Percentiles rank a stretch among this genome's conserved stretches.
These are phyloP conservation scores for Dermochelys coriacea DNA, from an alignment of 2,797 vertebrate species.

Conservation along the genomic window DNA sequence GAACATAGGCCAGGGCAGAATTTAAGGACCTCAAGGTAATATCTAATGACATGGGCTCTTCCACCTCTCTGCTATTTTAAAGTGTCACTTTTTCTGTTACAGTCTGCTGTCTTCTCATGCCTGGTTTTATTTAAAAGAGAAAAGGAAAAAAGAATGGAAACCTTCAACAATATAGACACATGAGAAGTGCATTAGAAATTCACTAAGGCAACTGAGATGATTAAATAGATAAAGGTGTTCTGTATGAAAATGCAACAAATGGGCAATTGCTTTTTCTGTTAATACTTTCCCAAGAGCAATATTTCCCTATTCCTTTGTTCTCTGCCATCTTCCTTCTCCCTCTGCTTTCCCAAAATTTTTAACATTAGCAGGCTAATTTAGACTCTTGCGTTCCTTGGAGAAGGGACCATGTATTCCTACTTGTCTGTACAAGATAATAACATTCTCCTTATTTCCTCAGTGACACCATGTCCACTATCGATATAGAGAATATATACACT, in stretches of 20 bases:
- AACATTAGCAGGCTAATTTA: conserved; percentile 34
- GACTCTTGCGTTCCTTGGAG: neutral
- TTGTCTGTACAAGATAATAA: neutral
- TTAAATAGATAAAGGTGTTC: conserved; percentile 4
- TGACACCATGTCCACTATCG: conserved; percentile 54
- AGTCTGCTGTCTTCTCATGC: neutral
- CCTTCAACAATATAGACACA: neutral
- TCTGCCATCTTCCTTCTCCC: neutral
- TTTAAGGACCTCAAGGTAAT: fast-evolving
- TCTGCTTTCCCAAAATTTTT: conserved; percentile 42
- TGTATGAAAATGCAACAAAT: neutral
- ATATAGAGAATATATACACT: conserved; percentile 36
- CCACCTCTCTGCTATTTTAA: fast-evolving
- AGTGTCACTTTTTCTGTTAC: neutral
- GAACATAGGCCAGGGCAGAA: neutral
- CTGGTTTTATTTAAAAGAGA: neutral
- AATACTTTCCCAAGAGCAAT: conserved; percentile 22
- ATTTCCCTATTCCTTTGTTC: conserved; percentile 35
- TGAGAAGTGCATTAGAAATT: fast-evolving
- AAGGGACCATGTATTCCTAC: conserved; percentile 34
- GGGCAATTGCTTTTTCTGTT: neutral
- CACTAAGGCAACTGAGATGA: neutral
- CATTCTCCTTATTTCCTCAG: conserved; percentile 20
- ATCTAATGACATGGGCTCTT: fast-evolving
- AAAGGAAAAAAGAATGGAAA: neutral